Conservation (phyloP, 2,797 vertebrate species). For the Mycteria americana region DNA sequence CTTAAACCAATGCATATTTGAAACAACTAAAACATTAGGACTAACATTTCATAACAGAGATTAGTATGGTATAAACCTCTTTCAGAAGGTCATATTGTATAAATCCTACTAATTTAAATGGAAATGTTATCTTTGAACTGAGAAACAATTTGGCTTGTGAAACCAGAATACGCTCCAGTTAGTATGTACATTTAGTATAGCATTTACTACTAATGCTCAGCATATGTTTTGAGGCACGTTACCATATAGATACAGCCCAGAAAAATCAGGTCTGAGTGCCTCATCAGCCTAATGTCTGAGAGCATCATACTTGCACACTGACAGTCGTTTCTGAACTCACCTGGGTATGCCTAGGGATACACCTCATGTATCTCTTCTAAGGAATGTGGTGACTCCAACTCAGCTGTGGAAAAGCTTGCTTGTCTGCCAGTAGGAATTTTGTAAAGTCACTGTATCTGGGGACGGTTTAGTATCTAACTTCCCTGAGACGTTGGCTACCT, state of each 20-base stretch:
- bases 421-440: background rate
- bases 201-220: background rate
- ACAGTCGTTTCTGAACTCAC: background rate
- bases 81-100: background rate
- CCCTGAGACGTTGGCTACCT: background rate
- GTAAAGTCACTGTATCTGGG: background rate
- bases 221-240: background rate
- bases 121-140: background rate
- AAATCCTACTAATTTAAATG: slow-evolving; percentile 20
- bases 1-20: background rate
- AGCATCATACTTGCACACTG: background rate
- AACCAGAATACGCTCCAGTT: background rate
- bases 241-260: background rate
- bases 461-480: background rate
- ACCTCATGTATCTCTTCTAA: background rate
- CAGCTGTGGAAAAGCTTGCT: background rate
- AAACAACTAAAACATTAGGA: slow-evolving; percentile 26
- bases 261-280: background rate
- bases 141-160: background rate
- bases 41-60: slow-evolving; percentile 43
- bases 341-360: background rate
- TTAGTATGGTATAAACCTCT: slow-evolving; percentile 21
- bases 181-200: background rate
- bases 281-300: background rate
- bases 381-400: background rate